A percentile compares a stretch with the other conserved stretches of the same genome.
These are phyloP conservation scores for Orchestes rusci DNA, from an alignment of 2,888 invertebrate genomes.

Conservation along the genomic window DNA sequence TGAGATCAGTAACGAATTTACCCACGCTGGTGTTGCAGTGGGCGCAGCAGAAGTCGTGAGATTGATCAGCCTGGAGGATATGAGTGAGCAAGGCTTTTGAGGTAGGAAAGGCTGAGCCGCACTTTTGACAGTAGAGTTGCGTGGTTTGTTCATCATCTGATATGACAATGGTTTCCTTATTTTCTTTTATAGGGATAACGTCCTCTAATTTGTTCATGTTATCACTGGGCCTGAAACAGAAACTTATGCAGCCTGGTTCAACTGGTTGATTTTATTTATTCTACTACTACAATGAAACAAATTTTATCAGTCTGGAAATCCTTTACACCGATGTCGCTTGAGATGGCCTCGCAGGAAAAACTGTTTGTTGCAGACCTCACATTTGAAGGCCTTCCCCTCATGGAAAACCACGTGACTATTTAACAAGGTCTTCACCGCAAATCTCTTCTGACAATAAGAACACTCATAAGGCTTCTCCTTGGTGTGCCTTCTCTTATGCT, in stretches of 20 bases:
- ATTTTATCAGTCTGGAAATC: conserved; percentile 4
- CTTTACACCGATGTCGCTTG: conserved; percentile 25
- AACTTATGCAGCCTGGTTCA: no score
- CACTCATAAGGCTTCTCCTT: conserved; percentile 41
- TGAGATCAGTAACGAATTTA: conserved; percentile 1
- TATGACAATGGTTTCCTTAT: no score
- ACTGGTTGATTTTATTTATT: no score
- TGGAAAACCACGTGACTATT: conserved; percentile 40
- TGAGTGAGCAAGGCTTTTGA: conserved; percentile 5
- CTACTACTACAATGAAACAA: no score
- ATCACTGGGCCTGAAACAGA: no score
- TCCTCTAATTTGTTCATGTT: no score
- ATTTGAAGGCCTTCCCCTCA: conserved; percentile 43
- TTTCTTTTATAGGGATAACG: no score
- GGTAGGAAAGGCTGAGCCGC: conserved; percentile 5
- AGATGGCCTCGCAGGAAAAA: conserved; percentile 25
- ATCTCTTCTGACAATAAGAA: conserved; percentile 23
- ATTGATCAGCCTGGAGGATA: conserved; percentile 5
- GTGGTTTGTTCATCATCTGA: neutral
- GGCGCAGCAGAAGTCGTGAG: conserved; percentile 1
- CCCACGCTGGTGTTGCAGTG: conserved; percentile 2
- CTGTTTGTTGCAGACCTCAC: conserved; percentile 45
- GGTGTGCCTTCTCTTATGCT: conserved; percentile 49
- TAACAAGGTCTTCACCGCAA: conserved; percentile 28
- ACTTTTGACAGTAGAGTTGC: conserved; percentile 15